These are phyloP conservation scores for Drosophila funebris DNA, from an alignment of 1,140 invertebrate genomes.

Conservation along the genomic window DNA sequence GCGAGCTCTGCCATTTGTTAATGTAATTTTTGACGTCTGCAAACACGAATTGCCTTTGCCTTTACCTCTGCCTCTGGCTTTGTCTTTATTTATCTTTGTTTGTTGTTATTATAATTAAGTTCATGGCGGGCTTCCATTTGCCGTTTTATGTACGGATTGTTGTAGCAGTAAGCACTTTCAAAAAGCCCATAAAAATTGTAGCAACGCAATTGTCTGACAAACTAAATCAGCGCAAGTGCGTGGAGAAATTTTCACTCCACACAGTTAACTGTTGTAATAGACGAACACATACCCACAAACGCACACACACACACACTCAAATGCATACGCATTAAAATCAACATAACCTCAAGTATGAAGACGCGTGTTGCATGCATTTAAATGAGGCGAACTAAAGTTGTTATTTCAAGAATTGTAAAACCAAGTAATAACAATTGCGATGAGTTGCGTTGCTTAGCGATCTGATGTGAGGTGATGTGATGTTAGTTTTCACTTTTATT, in stretches of 20 bases:
- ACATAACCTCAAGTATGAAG: constrained; percentile 14
- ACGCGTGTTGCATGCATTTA: constrained; percentile 22
- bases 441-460: too few species aligned
- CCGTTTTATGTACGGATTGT: constrained; percentile 42
- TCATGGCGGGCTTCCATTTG: constrained; percentile 51
- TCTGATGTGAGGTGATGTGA: background rate
- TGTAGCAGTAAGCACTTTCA: constrained; percentile 47
- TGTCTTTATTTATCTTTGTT: background rate
- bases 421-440: background rate
- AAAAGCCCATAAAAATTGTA: constrained; percentile 56
- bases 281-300: background rate
- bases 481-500: constrained; percentile 58
- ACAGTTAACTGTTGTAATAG: constrained; percentile 36
- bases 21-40: constrained; percentile 24
- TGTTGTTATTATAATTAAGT: constrained; percentile 66
- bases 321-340: constrained; percentile 9
- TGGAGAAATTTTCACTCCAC: constrained; percentile 53
- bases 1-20: constrained; percentile 43
- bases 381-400: constrained; percentile 15
- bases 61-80: constrained; percentile 2
- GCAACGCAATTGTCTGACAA: constrained; percentile 53
- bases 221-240: constrained; percentile 55
- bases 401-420: constrained; percentile 22
- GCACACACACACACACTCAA: background rate
- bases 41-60: constrained; percentile 43